Evolutionary conservation across 1,140 invertebrate species (phyloP).

Genomic region (Phortica variegata): DNA sequence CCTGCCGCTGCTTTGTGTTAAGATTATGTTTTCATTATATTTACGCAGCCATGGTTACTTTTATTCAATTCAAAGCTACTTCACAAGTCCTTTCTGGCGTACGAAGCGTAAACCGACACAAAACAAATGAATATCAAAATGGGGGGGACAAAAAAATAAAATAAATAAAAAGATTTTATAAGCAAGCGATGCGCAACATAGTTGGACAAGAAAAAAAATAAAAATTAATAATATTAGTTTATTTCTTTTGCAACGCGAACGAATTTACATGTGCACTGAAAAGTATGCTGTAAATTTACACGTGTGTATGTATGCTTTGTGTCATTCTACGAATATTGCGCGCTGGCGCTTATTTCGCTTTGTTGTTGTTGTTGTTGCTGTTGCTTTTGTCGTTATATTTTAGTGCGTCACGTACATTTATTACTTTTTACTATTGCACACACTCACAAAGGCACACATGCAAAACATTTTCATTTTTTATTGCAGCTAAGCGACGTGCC

Average conservation of each 20-base stretch:
- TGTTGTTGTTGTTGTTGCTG: slow-evolving; percentile 5
- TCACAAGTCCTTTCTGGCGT: slow-evolving; percentile 41
- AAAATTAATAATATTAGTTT: too few relatives aligned
- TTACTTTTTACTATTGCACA: slow-evolving; percentile 29
- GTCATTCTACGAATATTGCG: too few relatives aligned
- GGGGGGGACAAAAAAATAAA: slow-evolving; percentile 6
- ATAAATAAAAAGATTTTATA: slow-evolving; percentile 14
- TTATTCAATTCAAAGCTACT: slow-evolving; percentile 53
- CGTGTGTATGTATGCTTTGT: slow-evolving; percentile 22
- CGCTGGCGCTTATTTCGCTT: slow-evolving; percentile 10
- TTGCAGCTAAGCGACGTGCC: slow-evolving; percentile 51
- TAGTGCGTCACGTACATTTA: slow-evolving; percentile 50
- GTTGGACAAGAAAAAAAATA: too few relatives aligned
- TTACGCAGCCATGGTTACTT: slow-evolving; percentile 54
- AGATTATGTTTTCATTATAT: slow-evolving; percentile 55
- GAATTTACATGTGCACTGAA: too few relatives aligned
- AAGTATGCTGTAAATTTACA: slow-evolving; percentile 48
- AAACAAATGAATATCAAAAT: slow-evolving; percentile 12
- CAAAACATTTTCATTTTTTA: slow-evolving; percentile 41
- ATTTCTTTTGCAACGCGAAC: too few relatives aligned
- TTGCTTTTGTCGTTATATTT: slow-evolving; percentile 22
- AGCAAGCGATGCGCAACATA: too few relatives aligned
- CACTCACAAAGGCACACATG: slow-evolving; percentile 7
- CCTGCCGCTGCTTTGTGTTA: slow-evolving; percentile 31
- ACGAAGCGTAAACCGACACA: slow-evolving; percentile 19